Evolutionary conservation across 2,888 invertebrate genomes (phyloP), one percentile per base, ranked within the genome.

Genomic region (Ormyrus nitidulus): DNA sequence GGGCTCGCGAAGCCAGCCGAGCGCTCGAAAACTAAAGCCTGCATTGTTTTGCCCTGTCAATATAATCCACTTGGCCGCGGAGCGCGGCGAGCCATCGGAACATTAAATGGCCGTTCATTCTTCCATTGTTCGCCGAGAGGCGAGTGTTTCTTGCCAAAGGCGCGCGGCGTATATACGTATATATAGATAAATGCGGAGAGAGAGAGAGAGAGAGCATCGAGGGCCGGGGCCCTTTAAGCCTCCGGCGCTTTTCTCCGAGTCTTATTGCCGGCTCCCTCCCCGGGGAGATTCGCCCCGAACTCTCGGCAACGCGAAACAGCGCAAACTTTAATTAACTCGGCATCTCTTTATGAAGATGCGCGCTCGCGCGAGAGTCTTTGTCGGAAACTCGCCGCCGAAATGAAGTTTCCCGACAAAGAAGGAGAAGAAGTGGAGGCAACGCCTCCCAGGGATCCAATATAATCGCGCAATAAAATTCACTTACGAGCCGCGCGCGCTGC

Each of bases 381-480:
- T 73, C 34, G 34, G 4, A 4, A 4, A 34, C 34, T 34, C 34
- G 34, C 34, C 34, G 70, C 54, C 34, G 44, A 7, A 68, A 68
- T 58, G 48, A 64, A 64, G 54, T 66, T 59, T 75, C 34, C 44
- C 66, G 66, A 34, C 34, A 34, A 34, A 34, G 34, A 34, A 34
- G 34, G 34, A 3, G 34, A 34, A 34, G 34, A 34, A 34, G 34
- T 4, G 34, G 34, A 34, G 34, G 34, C 34, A 34, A 62, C 73
- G 78, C 68, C 78, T 73, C 73, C 62, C 78, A 49, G 78, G 73
- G 73, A 79, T 79, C 69, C 78, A 79, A 79, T 78, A 78, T 78
- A 78, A 78, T 78, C 78, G 79, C 73, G 79, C 79, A 79, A 79
- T 79, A 79, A 79, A 79, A 79, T 74, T 69, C 74, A 74, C 74